Base-by-base conservation (phyloP, 2,888 invertebrate species). In the Blera fallax region DNA sequence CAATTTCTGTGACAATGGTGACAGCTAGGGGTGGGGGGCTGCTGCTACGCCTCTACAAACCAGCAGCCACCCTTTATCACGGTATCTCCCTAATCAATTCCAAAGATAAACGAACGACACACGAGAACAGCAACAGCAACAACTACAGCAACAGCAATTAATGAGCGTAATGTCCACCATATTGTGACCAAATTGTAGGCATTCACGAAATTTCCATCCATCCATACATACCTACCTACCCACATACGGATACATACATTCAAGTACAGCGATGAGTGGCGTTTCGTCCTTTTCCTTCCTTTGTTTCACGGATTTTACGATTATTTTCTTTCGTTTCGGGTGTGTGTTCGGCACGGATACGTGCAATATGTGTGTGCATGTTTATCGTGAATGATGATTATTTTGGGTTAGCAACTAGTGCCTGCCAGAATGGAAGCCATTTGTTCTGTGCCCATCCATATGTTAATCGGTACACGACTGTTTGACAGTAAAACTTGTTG, bases 371-470 rank as follows among this genome's bases (percentile, higher is more conserved):
- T 32, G 11, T 54, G 77, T 78, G 67, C 73, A 83, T 79, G 74
- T 64, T 65, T 65, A 76, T 80, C 74, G 79, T 50, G 77, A 72
- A 72, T 65, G 82, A 77, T 82, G 72, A 67, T 65, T 72, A 82
- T 77, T 77, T 77, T 72, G 65, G 82, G 82, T 78, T 82, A 82
- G 82, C 84, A 80, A 80, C 80, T 84, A 70, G 80, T 80, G 84
- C 37, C 64, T 14, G 21, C 34, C 7, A 14, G 45, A 11, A 54
- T 24, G 24, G 58, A 18, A 56, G 21, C 52, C 45, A 77, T 50
- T 54, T 70, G 48, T 40, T 54, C 32, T 54, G 54, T 73, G 79
- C 52, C 83, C 78, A 62, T 73, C 83, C 78, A 78, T 83, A 79
- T 73, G 79, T 67, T 79, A 67, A 67, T 83, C 79, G 54, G 5